Evolutionary conservation across 2,113 vertebrate genomes (phyloP).

Genomic region (Tachycineta bicolor): DNA sequence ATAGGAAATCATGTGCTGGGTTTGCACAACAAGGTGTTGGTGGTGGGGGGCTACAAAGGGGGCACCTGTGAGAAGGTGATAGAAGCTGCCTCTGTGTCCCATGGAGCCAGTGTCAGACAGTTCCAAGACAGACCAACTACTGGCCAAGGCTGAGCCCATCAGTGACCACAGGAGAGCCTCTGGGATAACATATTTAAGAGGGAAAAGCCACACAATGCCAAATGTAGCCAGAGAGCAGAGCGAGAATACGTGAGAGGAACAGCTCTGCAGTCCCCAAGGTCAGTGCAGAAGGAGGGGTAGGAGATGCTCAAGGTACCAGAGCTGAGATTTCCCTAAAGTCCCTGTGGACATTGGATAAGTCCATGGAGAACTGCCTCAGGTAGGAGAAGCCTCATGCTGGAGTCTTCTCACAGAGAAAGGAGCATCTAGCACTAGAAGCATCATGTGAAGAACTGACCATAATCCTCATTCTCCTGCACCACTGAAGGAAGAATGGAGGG

Average conservation of each 20-base stretch:
- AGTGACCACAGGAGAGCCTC: rapidly evolving
- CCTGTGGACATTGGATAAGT: not conserved
- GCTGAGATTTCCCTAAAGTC: not conserved
- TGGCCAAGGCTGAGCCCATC: not conserved
- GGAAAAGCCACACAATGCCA: not conserved
- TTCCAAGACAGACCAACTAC: not conserved
- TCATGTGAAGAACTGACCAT: not conserved
- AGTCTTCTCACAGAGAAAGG: not conserved
- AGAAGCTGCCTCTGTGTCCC: not conserved
- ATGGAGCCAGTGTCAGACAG: not conserved
- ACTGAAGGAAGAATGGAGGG: not conserved
- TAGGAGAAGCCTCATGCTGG: not conserved
- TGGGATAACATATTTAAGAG: not conserved
- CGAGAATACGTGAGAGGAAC: not conserved
- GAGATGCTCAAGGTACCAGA: not conserved
- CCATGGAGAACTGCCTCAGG: not conserved
- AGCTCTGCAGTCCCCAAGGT: not conserved
- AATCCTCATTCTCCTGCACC: not conserved
- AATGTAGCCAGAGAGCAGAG: not conserved
- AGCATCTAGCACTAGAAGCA: not conserved
- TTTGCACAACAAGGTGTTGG: not conserved
- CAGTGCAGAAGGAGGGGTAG: not conserved
- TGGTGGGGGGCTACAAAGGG: no score
- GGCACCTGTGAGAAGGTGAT: not conserved
- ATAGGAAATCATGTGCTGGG: not conserved